A percentile compares a stretch with the other conserved stretches of the same genome.
Conservation (phyloP, 2,888 invertebrate species). For the Lymantria monacha region DNA sequence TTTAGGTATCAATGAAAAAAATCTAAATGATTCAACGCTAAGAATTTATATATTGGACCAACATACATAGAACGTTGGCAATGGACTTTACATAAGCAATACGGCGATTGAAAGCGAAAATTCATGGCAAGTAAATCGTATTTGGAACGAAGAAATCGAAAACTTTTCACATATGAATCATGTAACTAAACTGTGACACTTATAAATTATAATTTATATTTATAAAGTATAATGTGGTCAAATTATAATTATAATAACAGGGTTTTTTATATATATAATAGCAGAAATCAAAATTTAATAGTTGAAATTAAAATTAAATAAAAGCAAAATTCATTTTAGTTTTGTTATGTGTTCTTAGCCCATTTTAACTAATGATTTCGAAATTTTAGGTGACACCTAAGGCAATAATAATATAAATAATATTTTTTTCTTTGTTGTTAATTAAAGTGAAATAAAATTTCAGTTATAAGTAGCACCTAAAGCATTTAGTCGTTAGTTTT, state of each 20-base stretch:
- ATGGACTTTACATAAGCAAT: slow-evolving; percentile 48
- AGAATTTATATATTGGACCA: slow-evolving; percentile 37
- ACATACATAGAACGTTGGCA: slow-evolving; percentile 48
- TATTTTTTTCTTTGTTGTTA: no score
- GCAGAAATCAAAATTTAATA: no score
- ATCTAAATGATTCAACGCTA: slow-evolving; percentile 18
- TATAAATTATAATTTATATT: background rate
- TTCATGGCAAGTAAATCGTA: slow-evolving; percentile 35
- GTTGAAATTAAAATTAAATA: no score
- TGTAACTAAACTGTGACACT: background rate
- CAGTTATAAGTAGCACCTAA: no score
- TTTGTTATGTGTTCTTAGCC: background rate
- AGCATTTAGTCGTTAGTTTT: no score
- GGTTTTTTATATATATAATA: no score
- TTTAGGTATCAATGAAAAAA: no score
- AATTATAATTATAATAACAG: no score
- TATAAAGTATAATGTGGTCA: background rate
- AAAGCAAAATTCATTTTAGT: slow-evolving; percentile 45
- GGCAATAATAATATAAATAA: no score
- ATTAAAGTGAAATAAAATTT: no score
- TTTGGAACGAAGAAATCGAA: slow-evolving; percentile 53
- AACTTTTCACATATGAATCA: slow-evolving; percentile 21
- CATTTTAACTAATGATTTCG: background rate
- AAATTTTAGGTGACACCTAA: background rate
- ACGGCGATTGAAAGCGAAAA: slow-evolving; percentile 67